Evolutionary conservation across 2,797 vertebrate genomes (phyloP).

Genomic region (Podargus strigoides): DNA sequence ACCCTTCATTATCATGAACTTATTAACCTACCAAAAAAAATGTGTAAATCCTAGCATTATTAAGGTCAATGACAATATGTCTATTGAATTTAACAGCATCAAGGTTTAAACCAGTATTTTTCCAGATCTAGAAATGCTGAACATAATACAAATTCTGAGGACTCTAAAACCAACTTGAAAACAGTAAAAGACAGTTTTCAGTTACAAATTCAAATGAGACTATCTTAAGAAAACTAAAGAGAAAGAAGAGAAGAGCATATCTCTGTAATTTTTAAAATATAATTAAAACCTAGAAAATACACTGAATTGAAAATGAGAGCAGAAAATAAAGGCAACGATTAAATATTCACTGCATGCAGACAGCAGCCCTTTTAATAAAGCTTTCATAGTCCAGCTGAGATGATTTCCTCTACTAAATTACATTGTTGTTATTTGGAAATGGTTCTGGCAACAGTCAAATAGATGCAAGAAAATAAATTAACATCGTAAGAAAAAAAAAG

Average conservation of each 20-base stretch:
- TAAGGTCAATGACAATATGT: neutral
- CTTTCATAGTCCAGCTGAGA: neutral
- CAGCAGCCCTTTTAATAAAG: neutral
- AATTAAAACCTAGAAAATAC: neutral
- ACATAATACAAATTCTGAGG: neutral
- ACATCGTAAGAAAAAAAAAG: neutral
- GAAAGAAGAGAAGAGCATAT: neutral
- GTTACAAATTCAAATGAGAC: neutral
- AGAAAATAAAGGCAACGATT: slow-evolving; percentile 3
- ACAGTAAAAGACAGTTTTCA: neutral
- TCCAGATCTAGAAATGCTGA: neutral
- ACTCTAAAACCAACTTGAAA: neutral
- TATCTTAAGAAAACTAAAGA: neutral
- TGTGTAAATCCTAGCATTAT: neutral
- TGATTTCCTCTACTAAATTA: neutral
- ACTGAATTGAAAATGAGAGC: neutral
- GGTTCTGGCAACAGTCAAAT: neutral
- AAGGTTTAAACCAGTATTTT: neutral
- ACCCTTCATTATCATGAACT: neutral
- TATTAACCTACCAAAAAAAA: neutral
- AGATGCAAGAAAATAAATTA: slow-evolving; percentile 1
- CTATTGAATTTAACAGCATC: neutral
- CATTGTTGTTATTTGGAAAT: neutral
- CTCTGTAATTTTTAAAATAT: neutral
- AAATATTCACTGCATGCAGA: neutral